phyloP scores from a whole-genome alignment of 2,113 vertebrate species.

The Tachysurus vachellii region DNA sequence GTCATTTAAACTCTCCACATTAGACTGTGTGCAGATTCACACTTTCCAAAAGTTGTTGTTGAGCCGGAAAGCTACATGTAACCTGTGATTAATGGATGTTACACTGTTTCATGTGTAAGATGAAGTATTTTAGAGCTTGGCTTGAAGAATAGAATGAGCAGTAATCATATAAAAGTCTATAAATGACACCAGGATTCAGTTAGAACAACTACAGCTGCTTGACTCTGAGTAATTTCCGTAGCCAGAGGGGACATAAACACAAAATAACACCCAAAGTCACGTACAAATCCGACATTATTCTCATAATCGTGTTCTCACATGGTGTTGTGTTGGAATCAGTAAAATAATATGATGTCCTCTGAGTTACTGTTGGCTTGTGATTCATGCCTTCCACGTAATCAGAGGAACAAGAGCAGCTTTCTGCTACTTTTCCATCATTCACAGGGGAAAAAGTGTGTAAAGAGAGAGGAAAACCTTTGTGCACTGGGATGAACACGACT shows the following conservation, averaged over 20 bases:
- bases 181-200: background rate
- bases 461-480: background rate
- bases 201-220: background rate
- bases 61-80: background rate
- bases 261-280: background rate
- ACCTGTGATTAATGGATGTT: background rate
- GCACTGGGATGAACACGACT: background rate
- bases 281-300: background rate
- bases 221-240: constrained; percentile 11
- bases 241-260: background rate
- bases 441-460: constrained; percentile 1
- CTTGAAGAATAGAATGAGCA: too few species aligned
- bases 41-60: constrained; percentile 14
- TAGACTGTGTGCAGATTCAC: background rate
- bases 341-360: background rate
- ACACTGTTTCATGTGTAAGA: background rate
- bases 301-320: background rate
- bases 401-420: constrained; percentile 40
- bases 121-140: too few species aligned
- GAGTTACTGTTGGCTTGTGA: constrained; percentile 29
- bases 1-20: background rate
- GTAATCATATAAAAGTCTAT: background rate
- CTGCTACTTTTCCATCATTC: constrained; percentile 11
- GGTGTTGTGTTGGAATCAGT: background rate
- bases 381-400: constrained; percentile 56